These are phyloP conservation scores for Otus scops DNA, from an alignment of 2,797 vertebrate genomes.

Conservation along the genomic window DNA sequence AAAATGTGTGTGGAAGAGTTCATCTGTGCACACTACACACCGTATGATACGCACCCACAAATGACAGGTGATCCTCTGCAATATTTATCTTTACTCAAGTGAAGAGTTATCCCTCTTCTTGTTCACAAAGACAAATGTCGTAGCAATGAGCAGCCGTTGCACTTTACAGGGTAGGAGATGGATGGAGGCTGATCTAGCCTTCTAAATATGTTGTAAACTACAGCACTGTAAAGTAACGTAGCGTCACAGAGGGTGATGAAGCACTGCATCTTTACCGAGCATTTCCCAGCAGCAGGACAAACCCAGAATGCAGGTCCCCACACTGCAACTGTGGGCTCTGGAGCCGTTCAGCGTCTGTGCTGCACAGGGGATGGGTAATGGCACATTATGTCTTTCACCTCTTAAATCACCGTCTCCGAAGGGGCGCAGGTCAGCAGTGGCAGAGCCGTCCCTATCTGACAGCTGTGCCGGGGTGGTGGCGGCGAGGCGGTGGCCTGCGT, in stretches of 20 bases:
- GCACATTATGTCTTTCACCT: background rate
- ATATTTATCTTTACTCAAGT: slow-evolving; percentile 36
- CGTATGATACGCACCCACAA: background rate
- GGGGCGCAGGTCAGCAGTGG: background rate
- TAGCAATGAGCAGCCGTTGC: background rate
- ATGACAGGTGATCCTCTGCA: background rate
- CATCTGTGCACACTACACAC: background rate
- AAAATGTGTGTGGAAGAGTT: background rate
- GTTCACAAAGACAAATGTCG: slow-evolving; percentile 55
- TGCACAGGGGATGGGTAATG: background rate
- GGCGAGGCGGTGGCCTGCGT: fast-evolving
- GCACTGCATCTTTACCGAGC: background rate
- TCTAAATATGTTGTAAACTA: background rate
- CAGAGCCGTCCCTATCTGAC: background rate
- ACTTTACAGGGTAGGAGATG: slow-evolving; percentile 30
- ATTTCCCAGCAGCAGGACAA: background rate
- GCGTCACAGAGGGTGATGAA: background rate
- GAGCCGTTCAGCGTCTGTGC: background rate
- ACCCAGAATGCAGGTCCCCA: background rate
- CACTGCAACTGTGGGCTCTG: background rate
- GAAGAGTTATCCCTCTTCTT: slow-evolving; percentile 48
- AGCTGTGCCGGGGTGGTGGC: background rate
- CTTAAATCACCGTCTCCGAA: background rate
- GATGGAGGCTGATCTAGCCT: slow-evolving; percentile 6
- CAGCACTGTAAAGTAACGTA: background rate